phyloP scores from a whole-genome alignment of 2,797 vertebrate species.

The Gymnocypris eckloni region DNA sequence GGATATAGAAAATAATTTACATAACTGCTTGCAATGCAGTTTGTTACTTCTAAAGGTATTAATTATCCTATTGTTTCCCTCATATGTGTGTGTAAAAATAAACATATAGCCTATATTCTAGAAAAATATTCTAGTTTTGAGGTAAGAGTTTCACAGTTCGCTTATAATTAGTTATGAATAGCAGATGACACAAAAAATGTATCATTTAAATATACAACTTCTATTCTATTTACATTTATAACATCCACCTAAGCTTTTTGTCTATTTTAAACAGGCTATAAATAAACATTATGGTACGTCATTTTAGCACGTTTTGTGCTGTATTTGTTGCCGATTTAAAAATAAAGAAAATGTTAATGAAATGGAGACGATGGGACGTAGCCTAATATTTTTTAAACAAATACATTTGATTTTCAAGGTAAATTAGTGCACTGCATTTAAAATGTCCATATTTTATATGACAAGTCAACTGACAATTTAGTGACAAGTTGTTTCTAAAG shows the following conservation, averaged over 20 bases:
- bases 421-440: background rate
- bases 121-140: background rate
- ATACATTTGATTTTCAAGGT: background rate
- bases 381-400: background rate
- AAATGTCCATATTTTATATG: background rate
- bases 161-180: background rate
- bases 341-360: background rate
- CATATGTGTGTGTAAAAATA: background rate
- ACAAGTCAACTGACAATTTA: too few relatives aligned
- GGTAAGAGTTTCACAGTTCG: background rate
- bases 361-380: background rate
- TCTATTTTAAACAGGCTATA: background rate
- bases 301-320: background rate
- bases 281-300: background rate
- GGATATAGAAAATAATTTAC: background rate
- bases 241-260: background rate
- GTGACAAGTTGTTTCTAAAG: background rate
- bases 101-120: background rate
- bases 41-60: background rate
- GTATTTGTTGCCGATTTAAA: background rate
- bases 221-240: background rate
- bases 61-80: background rate
- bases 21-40: background rate
- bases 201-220: too few relatives aligned
- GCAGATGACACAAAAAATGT: background rate